phyloP scores from a whole-genome alignment of 2,888 invertebrate species.

The Anarsia innoxiella region DNA sequence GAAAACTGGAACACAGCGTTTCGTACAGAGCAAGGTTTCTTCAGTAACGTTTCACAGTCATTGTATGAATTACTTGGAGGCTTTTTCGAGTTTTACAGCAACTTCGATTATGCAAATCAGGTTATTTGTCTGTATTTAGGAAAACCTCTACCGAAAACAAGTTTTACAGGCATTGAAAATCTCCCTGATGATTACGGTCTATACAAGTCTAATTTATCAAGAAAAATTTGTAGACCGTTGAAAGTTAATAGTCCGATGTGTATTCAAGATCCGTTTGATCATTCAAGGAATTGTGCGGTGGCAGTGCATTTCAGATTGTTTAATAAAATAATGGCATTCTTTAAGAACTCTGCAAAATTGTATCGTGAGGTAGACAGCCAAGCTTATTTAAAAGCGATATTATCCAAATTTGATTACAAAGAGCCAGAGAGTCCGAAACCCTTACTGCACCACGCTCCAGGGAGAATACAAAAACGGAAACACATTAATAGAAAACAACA shows the following conservation, averaged over 20 bases:
- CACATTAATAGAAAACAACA: neutral
- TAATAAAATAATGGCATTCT: conserved; percentile 12
- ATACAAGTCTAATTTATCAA: conserved; percentile 22
- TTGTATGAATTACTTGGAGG: conserved; percentile 30
- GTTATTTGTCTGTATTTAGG: conserved; percentile 27
- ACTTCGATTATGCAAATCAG: conserved; percentile 25
- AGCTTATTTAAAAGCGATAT: neutral
- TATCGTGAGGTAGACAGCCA: conserved; percentile 15
- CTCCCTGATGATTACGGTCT: conserved; percentile 20
- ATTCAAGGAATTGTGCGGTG: conserved; percentile 25
- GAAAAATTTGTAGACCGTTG: conserved; percentile 13
- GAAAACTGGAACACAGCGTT: conserved; percentile 76
- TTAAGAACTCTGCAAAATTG: conserved; percentile 15
- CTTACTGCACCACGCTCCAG: neutral
- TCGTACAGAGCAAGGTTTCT: conserved; percentile 11
- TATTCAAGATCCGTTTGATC: conserved; percentile 31
- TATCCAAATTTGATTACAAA: neutral
- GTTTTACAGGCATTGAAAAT: conserved; percentile 17
- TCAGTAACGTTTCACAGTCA: conserved; percentile 8
- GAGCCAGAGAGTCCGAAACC: neutral
- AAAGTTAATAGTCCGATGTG: conserved; percentile 22
- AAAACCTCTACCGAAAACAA: conserved; percentile 15
- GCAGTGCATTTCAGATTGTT: conserved; percentile 20
- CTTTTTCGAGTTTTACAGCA: conserved; percentile 33
- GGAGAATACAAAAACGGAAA: neutral